Base-by-base conservation (phyloP, 1,140 invertebrate genomes). In the Proales similis region DNA sequence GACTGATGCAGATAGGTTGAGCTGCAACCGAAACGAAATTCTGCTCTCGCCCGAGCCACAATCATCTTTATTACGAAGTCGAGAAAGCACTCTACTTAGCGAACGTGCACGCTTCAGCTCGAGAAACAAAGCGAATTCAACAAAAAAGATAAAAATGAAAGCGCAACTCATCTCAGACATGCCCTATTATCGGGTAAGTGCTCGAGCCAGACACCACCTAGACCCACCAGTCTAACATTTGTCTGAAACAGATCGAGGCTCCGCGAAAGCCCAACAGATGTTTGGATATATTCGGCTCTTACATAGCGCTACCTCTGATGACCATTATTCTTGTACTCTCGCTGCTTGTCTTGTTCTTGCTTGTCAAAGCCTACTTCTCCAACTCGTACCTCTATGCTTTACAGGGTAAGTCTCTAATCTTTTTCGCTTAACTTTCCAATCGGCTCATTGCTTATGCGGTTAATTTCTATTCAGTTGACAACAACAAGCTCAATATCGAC, bases 131-230 rank as follows among this genome's bases (percentile, higher is more conserved):
- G n/a, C n/a, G n/a, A n/a, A n/a, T n/a, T n/a, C n/a, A 32, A 20
- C n/a, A 53, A 33, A 53, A 57, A 57, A 42, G 51, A 57, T 27
- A 14, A 42, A 57, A 57, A 57, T 57, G 51, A 57, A 57, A 39
- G 51, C 51, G 39, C 51, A 57, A 26, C 36, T 57, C 30, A 6
- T 57, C 39, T 42, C 33, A 0, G 51, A 57, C 39, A 36, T 57
- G 19, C 51, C 51, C 1, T 57, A 57, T 57, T 42, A 57, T 26
- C 39, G 51, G 20, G 51, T 57, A 57, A 57, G 3, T 42, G 27
- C 7, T 42, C 17, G 3, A 32, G 6, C 12, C 22, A 1, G 4
- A 7, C 12, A n/a, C 24, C 1, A 11, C 9, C 27, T 2, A 51
- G 14, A 38, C 32, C 19, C 22, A 53, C 27, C 17, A 11, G 42